Conservation (phyloP, 2,113 vertebrate species). For the Terrapene triunguis region DNA sequence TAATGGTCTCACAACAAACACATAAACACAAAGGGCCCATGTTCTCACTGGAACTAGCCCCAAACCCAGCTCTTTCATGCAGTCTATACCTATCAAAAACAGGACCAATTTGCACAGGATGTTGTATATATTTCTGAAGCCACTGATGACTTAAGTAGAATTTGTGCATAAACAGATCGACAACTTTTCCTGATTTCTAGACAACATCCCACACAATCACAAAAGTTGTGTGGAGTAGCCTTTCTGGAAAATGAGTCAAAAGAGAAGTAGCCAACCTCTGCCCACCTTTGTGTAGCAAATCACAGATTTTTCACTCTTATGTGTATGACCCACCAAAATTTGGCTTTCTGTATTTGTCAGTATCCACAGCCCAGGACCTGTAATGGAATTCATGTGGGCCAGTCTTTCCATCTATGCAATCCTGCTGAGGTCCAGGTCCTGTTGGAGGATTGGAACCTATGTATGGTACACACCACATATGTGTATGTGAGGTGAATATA, state of each 20-base stretch:
- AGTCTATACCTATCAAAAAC: background rate
- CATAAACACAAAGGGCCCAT: background rate
- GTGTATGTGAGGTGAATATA: background rate
- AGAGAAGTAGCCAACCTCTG: background rate
- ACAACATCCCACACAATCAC: background rate
- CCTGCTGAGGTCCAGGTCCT: background rate
- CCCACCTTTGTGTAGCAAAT: background rate
- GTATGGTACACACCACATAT: rapidly evolving
- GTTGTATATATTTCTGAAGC: background rate
- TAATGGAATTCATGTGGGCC: background rate
- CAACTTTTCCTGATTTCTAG: background rate
- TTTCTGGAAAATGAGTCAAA: background rate
- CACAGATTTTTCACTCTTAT: background rate
- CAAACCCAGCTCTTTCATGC: background rate
- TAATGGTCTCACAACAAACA: background rate
- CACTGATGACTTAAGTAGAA: background rate
- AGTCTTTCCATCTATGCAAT: background rate
- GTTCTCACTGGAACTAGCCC: background rate
- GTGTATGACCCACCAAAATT: background rate
- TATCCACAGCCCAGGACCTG: background rate
- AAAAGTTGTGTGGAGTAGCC: background rate
- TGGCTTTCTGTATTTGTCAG: background rate
- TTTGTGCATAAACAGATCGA: background rate
- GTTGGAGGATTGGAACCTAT: background rate
- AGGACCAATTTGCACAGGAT: background rate